Conservation (phyloP, 2,888 invertebrate genomes). For the Catotricha subobsoleta region DNA sequence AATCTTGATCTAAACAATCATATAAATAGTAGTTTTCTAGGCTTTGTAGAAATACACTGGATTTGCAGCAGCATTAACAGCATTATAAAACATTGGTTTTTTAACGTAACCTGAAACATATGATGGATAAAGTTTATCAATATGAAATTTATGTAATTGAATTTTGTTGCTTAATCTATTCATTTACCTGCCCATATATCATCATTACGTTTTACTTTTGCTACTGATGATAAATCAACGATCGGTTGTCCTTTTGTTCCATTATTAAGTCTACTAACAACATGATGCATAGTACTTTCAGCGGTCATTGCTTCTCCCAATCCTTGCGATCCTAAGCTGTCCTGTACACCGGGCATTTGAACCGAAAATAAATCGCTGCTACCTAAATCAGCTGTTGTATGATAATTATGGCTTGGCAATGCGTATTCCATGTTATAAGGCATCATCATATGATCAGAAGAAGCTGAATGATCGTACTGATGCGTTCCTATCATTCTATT, state of each 20-base stretch:
- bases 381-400: conserved; percentile 12
- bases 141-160: neutral
- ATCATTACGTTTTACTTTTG: conserved; percentile 28
- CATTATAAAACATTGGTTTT: conserved; percentile 4
- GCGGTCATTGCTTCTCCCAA: conserved; percentile 4
- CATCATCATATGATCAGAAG: conserved; percentile 25
- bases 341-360: conserved; percentile 19
- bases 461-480: conserved; percentile 21
- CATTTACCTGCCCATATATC: conserved; percentile 18
- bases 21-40: too few species aligned
- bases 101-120: neutral
- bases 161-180: neutral
- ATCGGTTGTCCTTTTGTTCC: conserved; percentile 15
- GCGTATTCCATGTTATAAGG: conserved; percentile 29
- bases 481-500: conserved; percentile 25
- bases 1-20: too few species aligned
- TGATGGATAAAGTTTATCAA: too few species aligned
- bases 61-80: too few species aligned
- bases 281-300: conserved; percentile 21
- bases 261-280: conserved; percentile 23
- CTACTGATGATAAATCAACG: conserved; percentile 16
- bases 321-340: conserved; percentile 15
- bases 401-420: conserved; percentile 13
- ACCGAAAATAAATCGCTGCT: conserved; percentile 20
- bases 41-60: too few species aligned